These are phyloP conservation scores for Petrocephalus schoutedeni DNA, from an alignment of 2,797 vertebrate genomes.

Conservation along the genomic window DNA sequence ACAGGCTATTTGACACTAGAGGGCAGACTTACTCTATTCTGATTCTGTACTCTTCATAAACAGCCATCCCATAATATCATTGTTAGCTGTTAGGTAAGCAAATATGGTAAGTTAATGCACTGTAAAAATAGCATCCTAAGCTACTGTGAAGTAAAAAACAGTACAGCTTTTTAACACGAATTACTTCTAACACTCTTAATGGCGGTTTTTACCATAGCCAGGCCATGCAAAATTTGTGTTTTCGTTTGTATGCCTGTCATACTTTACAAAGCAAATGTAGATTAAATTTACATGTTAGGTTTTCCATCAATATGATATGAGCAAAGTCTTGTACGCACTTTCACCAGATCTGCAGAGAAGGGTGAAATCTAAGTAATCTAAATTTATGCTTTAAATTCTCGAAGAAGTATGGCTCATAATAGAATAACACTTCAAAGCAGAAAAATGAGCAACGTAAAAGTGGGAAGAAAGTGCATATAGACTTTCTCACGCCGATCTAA, in stretches of 20 bases:
- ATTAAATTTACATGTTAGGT: background rate
- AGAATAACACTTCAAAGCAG: background rate
- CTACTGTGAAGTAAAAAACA: background rate
- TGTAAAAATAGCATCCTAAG: background rate
- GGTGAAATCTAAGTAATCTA: background rate
- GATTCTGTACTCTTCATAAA: background rate
- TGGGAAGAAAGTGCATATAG: background rate
- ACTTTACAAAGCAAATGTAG: background rate
- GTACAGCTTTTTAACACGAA: background rate
- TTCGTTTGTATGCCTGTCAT: background rate
- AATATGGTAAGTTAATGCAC: background rate
- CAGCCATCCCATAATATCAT: background rate
- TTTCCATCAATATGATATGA: background rate
- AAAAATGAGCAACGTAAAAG: background rate
- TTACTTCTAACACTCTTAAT: background rate
- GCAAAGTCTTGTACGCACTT: background rate
- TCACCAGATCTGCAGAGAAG: background rate
- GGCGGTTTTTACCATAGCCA: background rate
- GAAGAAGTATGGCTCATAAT: background rate
- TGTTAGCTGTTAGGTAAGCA: background rate
- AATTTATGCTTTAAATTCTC: background rate
- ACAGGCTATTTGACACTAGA: background rate
- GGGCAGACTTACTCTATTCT: slow-evolving; percentile 1
- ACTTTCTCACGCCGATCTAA: background rate
- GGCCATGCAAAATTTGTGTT: background rate